Conservation (phyloP, 1,140 invertebrate genomes). For the Brachionus plicatilis region DNA sequence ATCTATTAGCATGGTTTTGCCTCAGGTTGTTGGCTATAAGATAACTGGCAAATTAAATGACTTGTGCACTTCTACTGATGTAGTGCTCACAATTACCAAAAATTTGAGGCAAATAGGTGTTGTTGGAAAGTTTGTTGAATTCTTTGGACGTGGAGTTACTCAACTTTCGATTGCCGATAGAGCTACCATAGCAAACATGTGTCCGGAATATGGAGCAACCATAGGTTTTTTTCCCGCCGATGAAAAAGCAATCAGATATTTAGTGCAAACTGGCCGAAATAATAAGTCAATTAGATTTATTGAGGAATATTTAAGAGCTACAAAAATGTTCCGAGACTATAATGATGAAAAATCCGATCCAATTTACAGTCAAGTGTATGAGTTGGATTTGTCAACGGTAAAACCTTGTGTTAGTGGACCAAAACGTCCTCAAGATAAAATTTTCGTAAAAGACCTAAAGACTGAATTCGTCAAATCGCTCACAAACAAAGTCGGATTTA, state of each 20-base stretch:
- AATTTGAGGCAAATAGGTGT: constrained; percentile 86
- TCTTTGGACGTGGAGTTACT: constrained; percentile 85
- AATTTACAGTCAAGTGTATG: constrained; percentile 73
- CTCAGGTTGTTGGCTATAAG: constrained; percentile 89
- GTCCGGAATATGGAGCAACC: constrained; percentile 87
- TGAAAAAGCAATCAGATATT: constrained; percentile 72
- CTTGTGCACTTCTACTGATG: constrained; percentile 89
- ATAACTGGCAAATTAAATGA: constrained; percentile 72
- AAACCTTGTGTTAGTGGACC: constrained; percentile 91
- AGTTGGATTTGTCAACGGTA: constrained; percentile 78
- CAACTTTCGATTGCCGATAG: constrained; percentile 87
- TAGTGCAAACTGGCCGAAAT: constrained; percentile 79
- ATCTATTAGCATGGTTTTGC: constrained; percentile 89
- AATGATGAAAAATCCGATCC: constrained; percentile 69
- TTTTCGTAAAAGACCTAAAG: constrained; percentile 83
- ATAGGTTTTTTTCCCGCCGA: constrained; percentile 93
- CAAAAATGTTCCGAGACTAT: constrained; percentile 79
- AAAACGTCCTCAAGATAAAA: constrained; percentile 90
- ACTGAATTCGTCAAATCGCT: constrained; percentile 79
- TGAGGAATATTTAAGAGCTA: constrained; percentile 73
- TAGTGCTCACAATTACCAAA: constrained; percentile 95
- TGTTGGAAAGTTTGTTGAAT: constrained; percentile 97
- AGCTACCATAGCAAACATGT: constrained; percentile 78
- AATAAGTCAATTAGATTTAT: constrained; percentile 75
- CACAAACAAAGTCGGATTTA: constrained; percentile 87